Percentiles rank a stretch among this genome's conserved stretches.
Conservation (phyloP, 1,140 invertebrate genomes). For the Drosophila azteca region DNA sequence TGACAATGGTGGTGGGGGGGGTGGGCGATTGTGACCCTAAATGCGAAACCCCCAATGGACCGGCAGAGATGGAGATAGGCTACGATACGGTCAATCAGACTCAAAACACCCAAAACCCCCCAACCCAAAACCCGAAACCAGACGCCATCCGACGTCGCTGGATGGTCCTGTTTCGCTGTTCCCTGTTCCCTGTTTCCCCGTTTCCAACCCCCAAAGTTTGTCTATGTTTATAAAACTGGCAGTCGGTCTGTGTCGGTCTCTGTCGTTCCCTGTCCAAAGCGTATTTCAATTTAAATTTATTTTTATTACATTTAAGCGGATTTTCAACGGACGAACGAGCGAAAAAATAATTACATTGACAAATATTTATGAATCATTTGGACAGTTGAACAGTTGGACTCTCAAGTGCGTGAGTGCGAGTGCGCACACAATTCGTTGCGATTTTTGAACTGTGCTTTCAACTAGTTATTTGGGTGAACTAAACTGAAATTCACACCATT, state of each 20-base stretch:
- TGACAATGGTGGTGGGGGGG: too few species aligned
- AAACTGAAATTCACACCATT: too few species aligned
- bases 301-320: constrained; percentile 46
- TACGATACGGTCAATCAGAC: constrained; percentile 53
- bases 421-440: too few species aligned
- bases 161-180: background rate
- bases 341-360: constrained; percentile 41
- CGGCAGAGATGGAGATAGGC: constrained; percentile 28
- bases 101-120: constrained; percentile 22
- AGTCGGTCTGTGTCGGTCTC: background rate
- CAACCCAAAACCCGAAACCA: constrained; percentile 21
- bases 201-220: background rate
- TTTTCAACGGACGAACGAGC: constrained; percentile 23
- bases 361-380: constrained; percentile 38
- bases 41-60: constrained; percentile 28
- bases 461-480: too few species aligned
- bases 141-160: background rate
- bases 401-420: too few species aligned
- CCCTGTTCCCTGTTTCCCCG: too few species aligned
- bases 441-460: too few species aligned
- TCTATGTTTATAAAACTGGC: constrained; percentile 11
- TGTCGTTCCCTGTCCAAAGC: constrained; percentile 23
- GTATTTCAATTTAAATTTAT: constrained; percentile 52
- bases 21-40: constrained; percentile 24
- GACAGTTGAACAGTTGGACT: constrained; percentile 1